Base-by-base conservation (phyloP, 2,888 invertebrate genomes). In the Argyra leucocephala region DNA sequence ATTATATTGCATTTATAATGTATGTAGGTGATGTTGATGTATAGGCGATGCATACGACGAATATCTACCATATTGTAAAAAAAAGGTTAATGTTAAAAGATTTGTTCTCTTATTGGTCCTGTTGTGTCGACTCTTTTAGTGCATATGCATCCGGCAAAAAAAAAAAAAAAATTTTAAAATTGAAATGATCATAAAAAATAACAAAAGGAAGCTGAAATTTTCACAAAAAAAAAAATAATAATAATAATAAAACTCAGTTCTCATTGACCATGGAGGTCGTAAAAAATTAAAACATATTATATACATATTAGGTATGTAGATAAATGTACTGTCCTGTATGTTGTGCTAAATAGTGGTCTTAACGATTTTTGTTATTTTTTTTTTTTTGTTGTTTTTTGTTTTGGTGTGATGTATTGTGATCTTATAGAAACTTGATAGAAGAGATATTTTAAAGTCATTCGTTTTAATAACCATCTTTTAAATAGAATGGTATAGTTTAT, bases 241-340 rank as follows among this genome's bases (percentile, higher is more conserved):
- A 31, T 10, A 10, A 7, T 31, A 10, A 31, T 31, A 31, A 48
- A 48, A 48, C n/a, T 48, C 9, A 18, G 18, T 48, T 15, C 48
- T 48, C n/a, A 48, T 48, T 48, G 48, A 48, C 48, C 48, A 15
- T 48, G 48, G 48, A 48, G 48, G 48, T 48, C 48, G 48, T 48
- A 48, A 48, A n/a, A 48, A 4, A n/a, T n/a, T n/a, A n/a, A n/a
- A n/a, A n/a, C n/a, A n/a, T n/a, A n/a, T n/a, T n/a, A n/a, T n/a
- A n/a, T n/a, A n/a, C n/a, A n/a, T n/a, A n/a, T n/a, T n/a, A n/a
- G n/a, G n/a, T n/a, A n/a, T n/a, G n/a, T n/a, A n/a, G n/a, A n/a
- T n/a, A n/a, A n/a, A n/a, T n/a, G n/a, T n/a, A n/a, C n/a, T n/a
- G n/a, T n/a, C n/a, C n/a, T n/a, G n/a, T n/a, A n/a, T n/a, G n/a